These are phyloP conservation scores for Arion vulgaris DNA, from an alignment of 1,140 invertebrate species.

Conservation along the genomic window DNA sequence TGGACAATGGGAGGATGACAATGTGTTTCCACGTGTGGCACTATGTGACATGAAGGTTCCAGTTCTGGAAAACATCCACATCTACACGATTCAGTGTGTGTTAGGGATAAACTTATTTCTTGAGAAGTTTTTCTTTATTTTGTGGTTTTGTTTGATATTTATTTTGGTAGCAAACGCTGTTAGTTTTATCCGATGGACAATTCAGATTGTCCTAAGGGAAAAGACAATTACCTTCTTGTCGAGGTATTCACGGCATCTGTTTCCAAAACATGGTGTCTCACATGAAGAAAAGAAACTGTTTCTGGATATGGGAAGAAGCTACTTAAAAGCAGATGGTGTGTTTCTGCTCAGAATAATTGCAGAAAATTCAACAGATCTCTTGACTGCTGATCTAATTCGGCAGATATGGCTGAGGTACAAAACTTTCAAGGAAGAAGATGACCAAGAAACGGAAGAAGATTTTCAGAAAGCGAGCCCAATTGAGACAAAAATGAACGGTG, in stretches of 20 bases:
- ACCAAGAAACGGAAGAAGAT: background rate
- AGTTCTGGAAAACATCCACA: conserved; percentile 61
- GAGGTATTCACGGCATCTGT: background rate
- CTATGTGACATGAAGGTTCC: conserved; percentile 74
- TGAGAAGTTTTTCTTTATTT: conserved; percentile 66
- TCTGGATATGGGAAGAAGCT: background rate
- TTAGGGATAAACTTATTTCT: conserved; percentile 74
- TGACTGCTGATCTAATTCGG: background rate
- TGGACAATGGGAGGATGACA: conserved; percentile 62
- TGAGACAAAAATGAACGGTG: background rate
- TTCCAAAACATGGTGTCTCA: background rate
- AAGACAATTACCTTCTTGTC: background rate
- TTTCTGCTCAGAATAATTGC: conserved; percentile 12
- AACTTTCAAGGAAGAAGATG: background rate
- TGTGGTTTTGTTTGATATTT: background rate
- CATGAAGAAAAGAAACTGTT: background rate
- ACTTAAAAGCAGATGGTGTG: conserved; percentile 1
- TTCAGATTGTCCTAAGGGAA: background rate
- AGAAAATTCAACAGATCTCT: background rate
- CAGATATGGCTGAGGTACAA: conserved; percentile 4
- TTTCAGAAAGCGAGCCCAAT: background rate
- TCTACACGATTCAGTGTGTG: conserved; percentile 71
- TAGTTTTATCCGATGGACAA: background rate
- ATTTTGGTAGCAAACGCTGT: background rate
- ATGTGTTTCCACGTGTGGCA: conserved; percentile 72